Base-by-base conservation (phyloP, 2,888 invertebrate species). In the Phlogophora meticulosa region DNA sequence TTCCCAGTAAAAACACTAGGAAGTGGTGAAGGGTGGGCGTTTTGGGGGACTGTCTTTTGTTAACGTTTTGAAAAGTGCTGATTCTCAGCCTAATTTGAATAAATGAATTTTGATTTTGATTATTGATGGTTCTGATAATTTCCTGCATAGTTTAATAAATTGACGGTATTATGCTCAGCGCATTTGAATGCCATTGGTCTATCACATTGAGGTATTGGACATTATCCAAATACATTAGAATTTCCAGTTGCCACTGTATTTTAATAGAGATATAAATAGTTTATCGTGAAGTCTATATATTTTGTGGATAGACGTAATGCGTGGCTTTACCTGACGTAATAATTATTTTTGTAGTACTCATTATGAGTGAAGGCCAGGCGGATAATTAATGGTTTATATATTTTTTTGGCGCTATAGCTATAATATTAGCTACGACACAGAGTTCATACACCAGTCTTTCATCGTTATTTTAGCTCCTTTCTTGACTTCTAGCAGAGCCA, bases 201-300 rank as follows among this genome's bases (percentile, higher is more conserved):
- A 63, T 78, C 79, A 60, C 73, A 68, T 46, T 63, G 73, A 67
- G 40, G 58, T 55, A 75, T 85, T 85, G 85, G 85, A 86, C 68
- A 69, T 73, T 42, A 78, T 86, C 85, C 85, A 85, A 85, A 73
- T 38, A 72, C 79, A 84, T 78, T 78, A 82, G 49, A 65, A 65
- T 72, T 80, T 70, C 71, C 74, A 85, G 78, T 80, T 66, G 74
- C 68, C 60, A 65, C 72, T 67, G 57, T 72, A 71, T 79, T 72
- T 82, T 77, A 83, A 78, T 83, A 72, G 62, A 68, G 60, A 61
- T 80, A 81, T 82, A 80, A 80, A 80, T 82, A 80, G 65, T 49
- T 71, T 69, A 82, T 80, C 78, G 59, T 57, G 58, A 53, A 67
- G 67, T 59, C 61, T 65, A 76, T 82, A 65, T 66, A 67, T 81